phyloP scores from a whole-genome alignment of 2,113 vertebrate species.

The Amblyornis subalaris region DNA sequence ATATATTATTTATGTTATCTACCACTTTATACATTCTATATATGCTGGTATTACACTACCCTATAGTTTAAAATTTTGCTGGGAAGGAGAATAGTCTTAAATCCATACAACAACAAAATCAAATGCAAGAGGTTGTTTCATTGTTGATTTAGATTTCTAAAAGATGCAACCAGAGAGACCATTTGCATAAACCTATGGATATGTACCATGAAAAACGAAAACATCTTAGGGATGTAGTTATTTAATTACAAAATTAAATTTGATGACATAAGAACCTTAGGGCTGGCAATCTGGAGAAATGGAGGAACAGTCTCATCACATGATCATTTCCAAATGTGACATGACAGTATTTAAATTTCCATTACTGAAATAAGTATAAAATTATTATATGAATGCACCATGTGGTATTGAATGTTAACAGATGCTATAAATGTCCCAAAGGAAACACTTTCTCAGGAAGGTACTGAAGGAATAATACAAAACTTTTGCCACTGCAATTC shows the following conservation, averaged over 20 bases:
- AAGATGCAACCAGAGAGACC: not conserved
- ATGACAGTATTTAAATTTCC: not conserved
- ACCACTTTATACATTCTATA: not conserved
- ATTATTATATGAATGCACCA: not conserved
- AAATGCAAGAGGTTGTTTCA: accelerated
- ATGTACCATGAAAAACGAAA: not conserved
- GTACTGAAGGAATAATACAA: not conserved
- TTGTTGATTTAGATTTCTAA: not conserved
- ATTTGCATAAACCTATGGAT: not conserved
- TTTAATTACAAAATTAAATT: not conserved
- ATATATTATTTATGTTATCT: not conserved
- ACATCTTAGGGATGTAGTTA: not conserved
- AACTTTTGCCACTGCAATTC: not conserved
- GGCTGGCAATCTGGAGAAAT: not conserved
- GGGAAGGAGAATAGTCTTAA: not conserved
- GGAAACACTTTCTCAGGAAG: not conserved
- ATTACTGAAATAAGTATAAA: not conserved
- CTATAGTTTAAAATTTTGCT: not conserved
- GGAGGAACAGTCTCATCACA: not conserved
- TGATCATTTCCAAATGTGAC: slow-evolving; percentile 6
- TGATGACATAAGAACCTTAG: not conserved
- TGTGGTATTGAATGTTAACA: not conserved
- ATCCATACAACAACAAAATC: not conserved
- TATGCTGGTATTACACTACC: not conserved
- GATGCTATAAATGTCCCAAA: not conserved